Conservation (phyloP, 35 echinoderm and acorn worm species). For the Eucidaris tribuloides region DNA sequence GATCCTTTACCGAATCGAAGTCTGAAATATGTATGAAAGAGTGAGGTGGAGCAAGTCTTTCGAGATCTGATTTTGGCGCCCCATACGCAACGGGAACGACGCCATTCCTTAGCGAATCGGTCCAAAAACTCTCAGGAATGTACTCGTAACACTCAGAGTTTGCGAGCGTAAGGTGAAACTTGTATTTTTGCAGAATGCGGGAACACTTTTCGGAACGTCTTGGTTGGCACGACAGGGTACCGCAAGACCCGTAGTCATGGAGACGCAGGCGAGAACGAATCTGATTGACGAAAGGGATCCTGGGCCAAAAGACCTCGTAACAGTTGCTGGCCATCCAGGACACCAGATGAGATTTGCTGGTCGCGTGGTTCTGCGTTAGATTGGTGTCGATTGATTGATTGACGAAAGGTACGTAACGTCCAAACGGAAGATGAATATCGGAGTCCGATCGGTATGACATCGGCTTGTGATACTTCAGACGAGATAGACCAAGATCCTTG, state of each 20-base stretch:
- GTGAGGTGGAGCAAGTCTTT: constrained; percentile 26
- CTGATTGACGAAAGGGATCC: not conserved
- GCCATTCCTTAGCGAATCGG: constrained; percentile 11
- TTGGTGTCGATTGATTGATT: not conserved
- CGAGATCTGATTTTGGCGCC: not conserved
- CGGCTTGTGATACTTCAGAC: constrained; percentile 75
- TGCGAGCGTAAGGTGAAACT: constrained; percentile 43
- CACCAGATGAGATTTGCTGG: constrained; percentile 3
- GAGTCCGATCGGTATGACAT: constrained; percentile 72
- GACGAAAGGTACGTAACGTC: not conserved
- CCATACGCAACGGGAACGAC: constrained; percentile 59
- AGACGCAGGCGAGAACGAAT: constrained; percentile 1
- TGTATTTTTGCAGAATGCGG: constrained; percentile 17
- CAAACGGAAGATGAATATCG: constrained; percentile 64
- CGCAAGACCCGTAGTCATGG: constrained; percentile 50
- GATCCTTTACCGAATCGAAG: constrained; percentile 25
- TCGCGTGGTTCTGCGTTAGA: not conserved
- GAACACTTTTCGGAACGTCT: not conserved
- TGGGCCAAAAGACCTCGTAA: not conserved
- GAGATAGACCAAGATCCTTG: constrained; percentile 13
- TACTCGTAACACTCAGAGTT: constrained; percentile 61
- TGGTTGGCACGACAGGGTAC: constrained; percentile 33
- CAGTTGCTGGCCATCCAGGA: constrained; percentile 30
- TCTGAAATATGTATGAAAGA: constrained; percentile 55
- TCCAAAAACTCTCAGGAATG: constrained; percentile 61